Evolutionary conservation across 2,113 vertebrate species (phyloP).

Genomic region (Ancistrus triradiatus): DNA sequence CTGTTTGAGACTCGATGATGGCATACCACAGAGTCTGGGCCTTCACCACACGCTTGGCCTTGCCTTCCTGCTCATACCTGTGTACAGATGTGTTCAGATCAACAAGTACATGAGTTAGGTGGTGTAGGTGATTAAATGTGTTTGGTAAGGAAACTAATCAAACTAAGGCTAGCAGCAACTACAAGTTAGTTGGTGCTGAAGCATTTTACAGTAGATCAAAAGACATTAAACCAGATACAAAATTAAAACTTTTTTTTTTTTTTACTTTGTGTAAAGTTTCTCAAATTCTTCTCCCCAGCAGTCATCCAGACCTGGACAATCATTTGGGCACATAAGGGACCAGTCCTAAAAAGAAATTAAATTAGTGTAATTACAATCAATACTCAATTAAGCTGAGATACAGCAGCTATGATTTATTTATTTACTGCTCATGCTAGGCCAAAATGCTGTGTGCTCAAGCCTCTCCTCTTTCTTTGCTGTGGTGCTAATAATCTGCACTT

Average conservation of each 20-base stretch:
- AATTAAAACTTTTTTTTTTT: background rate
- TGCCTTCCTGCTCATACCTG: constrained; percentile 87
- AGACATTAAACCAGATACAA: too few relatives aligned
- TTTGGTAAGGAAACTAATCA: too few relatives aligned
- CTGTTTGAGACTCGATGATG: constrained; percentile 94
- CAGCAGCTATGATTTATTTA: background rate
- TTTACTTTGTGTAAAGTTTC: constrained; percentile 85
- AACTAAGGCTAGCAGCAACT: too few relatives aligned
- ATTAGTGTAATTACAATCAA: background rate
- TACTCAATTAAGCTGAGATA: background rate
- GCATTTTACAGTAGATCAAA: too few relatives aligned
- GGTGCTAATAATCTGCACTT: background rate
- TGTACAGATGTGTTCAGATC: background rate
- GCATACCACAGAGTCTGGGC: constrained; percentile 95
- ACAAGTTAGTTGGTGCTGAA: too few relatives aligned
- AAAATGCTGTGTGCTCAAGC: too few relatives aligned
- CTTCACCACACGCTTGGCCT: constrained; percentile 82
- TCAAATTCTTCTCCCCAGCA: constrained; percentile 97
- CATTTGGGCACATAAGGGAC: constrained; percentile 94
- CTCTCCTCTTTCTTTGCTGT: too few relatives aligned
- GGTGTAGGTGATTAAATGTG: too few relatives aligned
- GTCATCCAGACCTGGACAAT: constrained; percentile 89
- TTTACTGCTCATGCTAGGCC: too few relatives aligned
- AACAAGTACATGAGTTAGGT: too few relatives aligned
- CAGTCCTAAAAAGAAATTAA: constrained; percentile 77